Base-by-base conservation (phyloP, 2,797 vertebrate genomes). In the Typhlichthys subterraneus region DNA sequence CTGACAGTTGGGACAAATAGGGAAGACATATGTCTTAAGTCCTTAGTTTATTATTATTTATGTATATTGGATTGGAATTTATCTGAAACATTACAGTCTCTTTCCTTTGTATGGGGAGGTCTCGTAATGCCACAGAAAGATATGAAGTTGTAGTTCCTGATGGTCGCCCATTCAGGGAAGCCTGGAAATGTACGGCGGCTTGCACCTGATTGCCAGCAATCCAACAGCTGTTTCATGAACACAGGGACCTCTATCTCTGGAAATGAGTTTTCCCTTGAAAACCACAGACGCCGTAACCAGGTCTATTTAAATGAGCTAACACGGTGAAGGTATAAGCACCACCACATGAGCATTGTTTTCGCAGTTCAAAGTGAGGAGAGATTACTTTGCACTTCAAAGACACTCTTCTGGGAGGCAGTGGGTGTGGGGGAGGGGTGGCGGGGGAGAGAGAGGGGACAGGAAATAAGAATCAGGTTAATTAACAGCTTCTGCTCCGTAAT, bases 351-450 rank as follows among this genome's bases (percentile, higher is more conserved):
- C 91, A 94, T 94, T 94, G 91, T 94, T 90, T 92, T 91, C 90
- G 80, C 93, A 94, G 94, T 94, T 94, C 93, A 94, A 94, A 94
- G 94, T 94, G 92, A 94, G 91, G 92, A 92, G 89, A 92, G 87
- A 91, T 82, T 93, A 91, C 93, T 95, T 95, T 94, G 90, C 94
- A 95, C 93, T 94, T 95, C 94, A 95, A 95, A 95, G 94, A 87
- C 87, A 81, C 90, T 92, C 94, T 94, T 94, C 93, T 93, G 93
- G 93, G 93, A 94, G 87, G 90, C 91, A 93, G 87, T 86, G 81
- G 79, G 60, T 68, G 67, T 29, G 54, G 29, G 33, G 54, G 54
- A 63, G 63, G 59, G 59, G 52, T 47, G 50, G 46, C 17, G 56
- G 49, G 67, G 61, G 46, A 62, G 68, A 74, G 82, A 85, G 90